A percentile compares a stretch with the other conserved stretches of the same genome.
phyloP scores from a whole-genome alignment of 2,113 vertebrate genomes.

The Megaceryle torquata region DNA sequence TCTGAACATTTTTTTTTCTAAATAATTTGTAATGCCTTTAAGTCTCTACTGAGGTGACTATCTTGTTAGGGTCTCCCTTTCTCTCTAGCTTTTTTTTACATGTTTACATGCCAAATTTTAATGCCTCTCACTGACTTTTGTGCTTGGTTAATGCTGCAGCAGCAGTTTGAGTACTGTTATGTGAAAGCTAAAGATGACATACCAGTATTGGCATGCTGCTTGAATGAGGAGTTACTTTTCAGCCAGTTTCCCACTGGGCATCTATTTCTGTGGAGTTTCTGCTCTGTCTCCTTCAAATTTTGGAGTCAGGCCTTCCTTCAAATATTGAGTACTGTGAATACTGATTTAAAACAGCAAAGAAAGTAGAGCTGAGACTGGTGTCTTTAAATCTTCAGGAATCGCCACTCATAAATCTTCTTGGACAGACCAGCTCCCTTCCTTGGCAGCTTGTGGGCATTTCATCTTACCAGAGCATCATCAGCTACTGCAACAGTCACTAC shows the following conservation, averaged over 20 bases:
- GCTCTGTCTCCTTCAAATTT: neutral
- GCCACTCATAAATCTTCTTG: constrained; percentile 86
- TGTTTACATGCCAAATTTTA: neutral
- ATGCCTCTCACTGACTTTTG: neutral
- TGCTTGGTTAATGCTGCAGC: neutral
- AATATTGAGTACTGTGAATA: neutral
- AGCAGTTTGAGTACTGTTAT: neutral
- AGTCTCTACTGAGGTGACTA: neutral
- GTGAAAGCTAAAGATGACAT: neutral
- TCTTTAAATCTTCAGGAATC: constrained; percentile 80
- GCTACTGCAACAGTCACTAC: constrained; percentile 91
- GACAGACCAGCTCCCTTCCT: constrained; percentile 88
- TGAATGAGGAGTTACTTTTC: neutral
- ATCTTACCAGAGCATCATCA: constrained; percentile 87
- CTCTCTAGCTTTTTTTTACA: neutral
- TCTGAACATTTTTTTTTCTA: neutral
- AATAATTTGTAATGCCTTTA: neutral
- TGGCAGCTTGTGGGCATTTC: constrained; percentile 90
- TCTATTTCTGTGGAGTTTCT: neutral
- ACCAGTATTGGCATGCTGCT: neutral
- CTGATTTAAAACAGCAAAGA: neutral
- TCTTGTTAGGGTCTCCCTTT: neutral
- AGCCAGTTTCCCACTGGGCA: neutral
- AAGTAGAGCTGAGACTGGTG: neutral
- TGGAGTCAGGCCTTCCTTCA: neutral